Base-by-base conservation (phyloP, 2,113 vertebrate species). In the Channa maculata region DNA sequence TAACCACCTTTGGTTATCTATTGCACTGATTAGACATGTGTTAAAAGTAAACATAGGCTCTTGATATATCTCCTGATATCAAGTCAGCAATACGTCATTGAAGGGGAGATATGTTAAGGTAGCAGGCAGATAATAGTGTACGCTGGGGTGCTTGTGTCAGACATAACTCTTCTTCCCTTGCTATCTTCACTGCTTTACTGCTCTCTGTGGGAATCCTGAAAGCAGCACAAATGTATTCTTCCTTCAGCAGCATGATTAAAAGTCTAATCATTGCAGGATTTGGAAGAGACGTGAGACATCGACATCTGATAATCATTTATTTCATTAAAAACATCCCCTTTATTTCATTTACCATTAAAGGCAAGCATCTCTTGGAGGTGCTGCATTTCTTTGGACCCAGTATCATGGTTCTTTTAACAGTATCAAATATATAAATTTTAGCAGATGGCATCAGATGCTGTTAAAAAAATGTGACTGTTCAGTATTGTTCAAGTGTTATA, bases 241-340 rank as follows among this genome's bases (percentile, higher is more conserved):
- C 82, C 83, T 89, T 65, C 71, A 54, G 50, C 5, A 80, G 72
- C 78, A 69, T 86, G 75, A 91, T 90, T 89, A 83, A 72, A 87
- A 91, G 74, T 80, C 77, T 60, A 52, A 65, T 78, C 79, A 76
- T 14, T 58, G 60, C 60, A 73, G 50, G 66, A 83, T 83, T 85
- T 62, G 63, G 70, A 74, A 63, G 64, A 75, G 57, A 60, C 59
- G 39, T 39, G 24, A 78, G 65, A 80, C 65, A 53, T 86, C 79
- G 63, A 58, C 68, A 90, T 79, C 43, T 76, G 54, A 65, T 86
- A 54, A 82, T 80, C 41, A 78, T 79, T 82, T 75, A 70, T 86
- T 79, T 49, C 58, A 80, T 65, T 5, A 77, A 68, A 52, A 43
- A 54, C 9, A 3, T 11, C 38, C n/a, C 71, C 63, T 58, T 80